A percentile compares a stretch with the other conserved stretches of the same genome.
phyloP scores from a whole-genome alignment of 1,140 invertebrate genomes.

The Nomia melanderi region DNA sequence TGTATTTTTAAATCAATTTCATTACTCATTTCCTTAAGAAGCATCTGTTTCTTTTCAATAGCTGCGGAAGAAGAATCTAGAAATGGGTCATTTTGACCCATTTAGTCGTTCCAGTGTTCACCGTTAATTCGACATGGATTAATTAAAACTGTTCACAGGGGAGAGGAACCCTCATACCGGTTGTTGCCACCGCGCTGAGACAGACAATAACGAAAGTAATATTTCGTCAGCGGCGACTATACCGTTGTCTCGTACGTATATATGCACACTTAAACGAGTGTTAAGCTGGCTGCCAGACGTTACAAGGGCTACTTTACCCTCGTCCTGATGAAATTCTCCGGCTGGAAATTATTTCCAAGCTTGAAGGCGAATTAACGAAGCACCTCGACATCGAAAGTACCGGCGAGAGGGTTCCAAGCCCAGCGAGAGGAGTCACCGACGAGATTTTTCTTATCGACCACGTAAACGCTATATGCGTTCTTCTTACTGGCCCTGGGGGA shows the following conservation, averaged over 20 bases:
- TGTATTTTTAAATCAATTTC: too few species aligned
- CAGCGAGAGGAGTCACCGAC: neutral
- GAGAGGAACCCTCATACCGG: slow-evolving; percentile 31
- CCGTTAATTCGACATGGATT: slow-evolving; percentile 67
- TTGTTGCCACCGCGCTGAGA: slow-evolving; percentile 50
- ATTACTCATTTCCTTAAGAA: too few species aligned
- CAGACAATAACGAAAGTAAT: slow-evolving; percentile 69
- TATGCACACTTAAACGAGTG: slow-evolving; percentile 57
- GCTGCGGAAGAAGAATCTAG: too few species aligned
- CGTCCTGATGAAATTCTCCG: slow-evolving; percentile 65
- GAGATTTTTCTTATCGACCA: slow-evolving; percentile 45
- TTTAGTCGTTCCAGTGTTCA: too few species aligned
- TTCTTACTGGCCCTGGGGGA: slow-evolving; percentile 2
- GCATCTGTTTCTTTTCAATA: too few species aligned
- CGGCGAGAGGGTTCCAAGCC: slow-evolving; percentile 13
- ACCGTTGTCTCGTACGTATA: slow-evolving; percentile 52
- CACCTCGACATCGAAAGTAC: slow-evolving; percentile 53
- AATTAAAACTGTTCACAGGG: slow-evolving; percentile 68
- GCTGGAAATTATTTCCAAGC: slow-evolving; percentile 65
- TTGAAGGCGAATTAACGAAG: slow-evolving; percentile 64
- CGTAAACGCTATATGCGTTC: slow-evolving; percentile 29
- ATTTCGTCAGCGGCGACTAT: slow-evolving; percentile 63
- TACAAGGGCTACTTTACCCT: slow-evolving; percentile 68
- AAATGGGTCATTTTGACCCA: too few species aligned
- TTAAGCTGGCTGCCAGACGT: slow-evolving; percentile 66